phyloP scores from a whole-genome alignment of 2,797 vertebrate genomes.

The Dryobates pubescens region DNA sequence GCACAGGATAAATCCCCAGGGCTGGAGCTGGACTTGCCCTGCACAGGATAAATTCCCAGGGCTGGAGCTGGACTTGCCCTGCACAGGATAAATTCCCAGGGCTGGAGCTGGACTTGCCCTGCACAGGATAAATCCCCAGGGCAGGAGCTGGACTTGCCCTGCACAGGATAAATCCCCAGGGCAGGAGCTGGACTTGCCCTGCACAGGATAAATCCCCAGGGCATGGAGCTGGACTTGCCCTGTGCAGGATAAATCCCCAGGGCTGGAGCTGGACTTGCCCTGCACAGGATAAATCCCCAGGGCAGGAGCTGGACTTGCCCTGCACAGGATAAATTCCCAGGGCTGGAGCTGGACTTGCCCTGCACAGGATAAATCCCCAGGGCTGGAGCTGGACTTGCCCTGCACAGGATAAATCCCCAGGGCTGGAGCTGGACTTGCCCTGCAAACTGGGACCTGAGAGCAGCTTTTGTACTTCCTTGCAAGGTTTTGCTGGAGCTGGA shows the following conservation, averaged over 20 bases:
- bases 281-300: too few species aligned
- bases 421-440: neutral
- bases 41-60: too few species aligned
- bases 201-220: neutral
- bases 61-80: rapidly evolving
- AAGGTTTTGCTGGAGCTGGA: neutral
- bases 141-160: neutral
- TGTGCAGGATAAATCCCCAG: neutral
- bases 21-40: neutral
- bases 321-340: neutral
- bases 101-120: neutral
- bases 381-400: neutral
- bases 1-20: neutral
- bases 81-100: neutral
- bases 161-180: too few species aligned
- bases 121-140: neutral
- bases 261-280: neutral
- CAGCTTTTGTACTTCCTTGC: neutral
- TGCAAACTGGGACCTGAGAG: neutral
- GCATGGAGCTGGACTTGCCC: neutral
- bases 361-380: neutral
- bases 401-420: too few species aligned
- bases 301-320: neutral
- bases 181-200: neutral
- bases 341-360: neutral